Evolutionary conservation across 2,113 vertebrate species (phyloP), one percentile per base, ranked within the genome.

Genomic region (Calidris pugnax): DNA sequence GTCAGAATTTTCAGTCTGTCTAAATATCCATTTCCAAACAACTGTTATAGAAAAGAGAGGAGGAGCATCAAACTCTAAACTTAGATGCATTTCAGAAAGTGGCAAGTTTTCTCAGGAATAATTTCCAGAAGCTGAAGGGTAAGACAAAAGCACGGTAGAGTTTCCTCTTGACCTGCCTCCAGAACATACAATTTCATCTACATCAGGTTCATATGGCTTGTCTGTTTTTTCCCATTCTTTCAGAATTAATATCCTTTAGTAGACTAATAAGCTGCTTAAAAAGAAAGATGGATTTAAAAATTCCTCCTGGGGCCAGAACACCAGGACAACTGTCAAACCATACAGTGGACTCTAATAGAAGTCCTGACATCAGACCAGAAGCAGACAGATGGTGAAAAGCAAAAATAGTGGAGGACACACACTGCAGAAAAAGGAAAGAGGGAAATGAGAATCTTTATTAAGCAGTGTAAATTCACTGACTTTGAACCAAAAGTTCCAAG

Each of bases 241-340:
- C 55, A 71, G 45, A 86, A 92, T 57, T 62, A 83, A 86, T 86
- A 62, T 32, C 41, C 45, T 75, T 88, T 79, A 73, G 77, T 77
- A 80, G 35, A 76, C 7, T 66, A 91, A 69, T 10, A 48, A 10
- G 55, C 19, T 43, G 18, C 20, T 81, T 41, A 74, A 78, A 96
- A 53, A 56, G 9, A 69, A 74, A 66, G 50, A 51, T 68, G 8
- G 12, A 67, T 56, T 81, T 80, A 14, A 63, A 93, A 81, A 71
- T 47, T 4, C 43, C 63, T 94, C 45, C 68, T 78, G 85, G 8
- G 26, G 51, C 10, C 16, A 60, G 86, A 85, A 71, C 47, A 92
- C 68, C 64, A 90, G 72, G 62, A 62, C 35, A 94, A 91, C 67
- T 89, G 71, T 95, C 85, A 96, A 78, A 80, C 26, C 30, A 55